Evolutionary conservation across 2,113 vertebrate species (phyloP).

Genomic region (Engystomops pustulosus): DNA sequence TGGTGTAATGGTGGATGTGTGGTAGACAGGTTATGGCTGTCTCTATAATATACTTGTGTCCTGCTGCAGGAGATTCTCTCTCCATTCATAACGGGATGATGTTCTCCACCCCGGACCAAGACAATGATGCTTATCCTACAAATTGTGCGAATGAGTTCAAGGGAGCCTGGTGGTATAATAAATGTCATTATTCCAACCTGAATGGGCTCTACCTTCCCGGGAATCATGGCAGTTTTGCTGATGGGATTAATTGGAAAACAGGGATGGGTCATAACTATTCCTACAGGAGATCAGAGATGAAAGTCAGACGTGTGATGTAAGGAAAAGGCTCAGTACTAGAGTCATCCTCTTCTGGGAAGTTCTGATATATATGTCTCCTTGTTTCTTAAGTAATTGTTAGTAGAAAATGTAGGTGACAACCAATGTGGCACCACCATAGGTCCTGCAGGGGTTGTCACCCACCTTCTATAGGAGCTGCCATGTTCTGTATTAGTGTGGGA

Average conservation of each 20-base stretch:
- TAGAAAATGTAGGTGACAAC: background rate
- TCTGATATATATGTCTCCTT: no score
- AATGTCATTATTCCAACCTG: constrained; percentile 32
- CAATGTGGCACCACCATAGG: background rate
- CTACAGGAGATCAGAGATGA: constrained; percentile 5
- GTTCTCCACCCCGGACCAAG: constrained; percentile 48
- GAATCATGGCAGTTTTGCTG: background rate
- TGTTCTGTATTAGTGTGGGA: background rate
- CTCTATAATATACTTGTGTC: background rate
- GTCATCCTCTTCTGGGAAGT: background rate
- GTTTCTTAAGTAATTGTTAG: background rate
- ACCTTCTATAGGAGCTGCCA: no score
- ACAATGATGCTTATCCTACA: background rate
- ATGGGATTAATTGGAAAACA: constrained; percentile 35
- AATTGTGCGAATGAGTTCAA: background rate
- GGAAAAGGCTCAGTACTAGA: background rate
- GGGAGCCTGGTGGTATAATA: constrained; percentile 38
- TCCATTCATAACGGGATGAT: background rate
- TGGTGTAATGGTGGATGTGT: background rate
- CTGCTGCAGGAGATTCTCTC: constrained; percentile 32
- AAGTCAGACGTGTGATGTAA: background rate
- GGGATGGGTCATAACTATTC: constrained; percentile 39
- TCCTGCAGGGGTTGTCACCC: background rate
- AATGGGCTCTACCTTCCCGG: constrained; percentile 35
- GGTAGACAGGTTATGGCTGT: background rate